Evolutionary conservation across 2,113 vertebrate genomes (phyloP), one percentile per base, ranked within the genome.

Genomic region (Poecilia latipinna): DNA sequence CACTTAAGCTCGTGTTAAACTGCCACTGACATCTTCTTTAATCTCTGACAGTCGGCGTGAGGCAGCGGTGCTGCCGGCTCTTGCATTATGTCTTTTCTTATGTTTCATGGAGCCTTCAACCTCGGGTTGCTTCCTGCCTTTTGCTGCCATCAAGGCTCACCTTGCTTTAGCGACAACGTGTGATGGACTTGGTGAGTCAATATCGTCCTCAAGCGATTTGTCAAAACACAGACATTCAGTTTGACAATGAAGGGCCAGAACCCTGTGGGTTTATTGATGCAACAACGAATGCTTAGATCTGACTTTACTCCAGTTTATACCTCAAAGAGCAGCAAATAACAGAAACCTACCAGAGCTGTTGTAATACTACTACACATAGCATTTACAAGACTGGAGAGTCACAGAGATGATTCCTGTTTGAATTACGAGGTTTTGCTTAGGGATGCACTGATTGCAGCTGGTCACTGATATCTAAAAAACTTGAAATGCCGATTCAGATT

Each of bases 1-100:
- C 91, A 86, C 82, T 82, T 87, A 88, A 86, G 77, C 80, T 82
- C 3, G 87, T 89, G 88, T 88, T 94, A 93, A 95, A 95, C 92
- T 91, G 90, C 90, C 86, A 89, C 87, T 93, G 93, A 94, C 92
- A 85, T 93, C 93, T 92, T 93, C 90, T 94, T 94, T 94, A 93
- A 94, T 94, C 91, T 93, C 91, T 86, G 90, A 88, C 83, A 93
- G 87, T 67, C 87, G 79, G 85, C 26, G 61, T n/a, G 51, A 78
- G 75, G 89, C 83, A 29, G 76, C 82, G 69, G 74, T 79, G 76
- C 84, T 88, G 86, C 78, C 78, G 82, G 86, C 88, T 82, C 83
- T 75, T 32, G 69, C 62, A 60, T 72, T 80, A 78, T 33, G 86
- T 92, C 90, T 89, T 84, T 80, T 80, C 75, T 74, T 15, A 89